Base-by-base conservation (phyloP, 1,140 invertebrate genomes). In the Sycophaga agraensis region DNA sequence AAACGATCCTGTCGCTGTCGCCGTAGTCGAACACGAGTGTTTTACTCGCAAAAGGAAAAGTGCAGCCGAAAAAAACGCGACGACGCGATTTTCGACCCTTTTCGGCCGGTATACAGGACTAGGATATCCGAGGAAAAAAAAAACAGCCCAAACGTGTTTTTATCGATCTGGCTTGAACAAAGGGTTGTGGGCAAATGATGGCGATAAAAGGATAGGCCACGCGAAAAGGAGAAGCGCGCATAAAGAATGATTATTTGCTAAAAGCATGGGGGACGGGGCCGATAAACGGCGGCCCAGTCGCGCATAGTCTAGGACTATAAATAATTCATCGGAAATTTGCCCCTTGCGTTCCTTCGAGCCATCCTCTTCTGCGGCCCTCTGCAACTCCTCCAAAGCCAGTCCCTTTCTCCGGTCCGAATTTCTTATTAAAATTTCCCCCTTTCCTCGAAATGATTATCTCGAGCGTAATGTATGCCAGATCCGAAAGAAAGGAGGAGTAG, bases 231-330 rank as follows among this genome's bases (percentile, higher is more conserved):
- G 21, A 50, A 49, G 17, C 40, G 7, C 1, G 46, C 4, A 34
- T 49, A 17, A 40, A 40, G 37, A 55, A 55, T 55, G 37, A 55
- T 54, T 43, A 55, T 55, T 55, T 43, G 53, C 53, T 7, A 31
- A 55, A 55, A 42, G n/a, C n/a, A 42, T 19, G 16, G 9, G 17
- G 28, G 24, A n/a, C 2, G 37, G 7, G 24, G 8, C 40, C 50
- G 56, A 64, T 51, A 56, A 64, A 61, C 37, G 53, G 43, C 28
- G 19, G 37, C 24, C 28, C 8, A 11, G 39, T 7, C 53, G 26
- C 12, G 53, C 53, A 26, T 51, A 53, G n/a, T 26, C 39, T 53
- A 53, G 21, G 31, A 42, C 53, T 40, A 55, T 55, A 55, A 55
- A 55, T 55, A 28, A 55, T 55, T 55, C 53, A 55, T 43, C 39